Percentiles rank a stretch among this genome's conserved stretches.
Conservation (phyloP, 2,113 vertebrate genomes). For the Octodon degus region DNA sequence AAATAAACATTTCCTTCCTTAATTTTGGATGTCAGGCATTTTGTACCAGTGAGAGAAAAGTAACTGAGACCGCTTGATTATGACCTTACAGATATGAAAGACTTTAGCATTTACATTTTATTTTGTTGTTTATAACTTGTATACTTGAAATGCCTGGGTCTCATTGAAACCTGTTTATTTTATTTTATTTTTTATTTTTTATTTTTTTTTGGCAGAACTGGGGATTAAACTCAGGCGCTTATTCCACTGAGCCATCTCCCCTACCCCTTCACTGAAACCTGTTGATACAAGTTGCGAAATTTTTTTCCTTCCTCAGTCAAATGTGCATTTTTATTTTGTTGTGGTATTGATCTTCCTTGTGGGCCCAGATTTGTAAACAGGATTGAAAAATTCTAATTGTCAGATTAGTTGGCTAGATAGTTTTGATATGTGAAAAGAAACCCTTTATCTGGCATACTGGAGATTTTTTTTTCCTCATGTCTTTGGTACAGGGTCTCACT, state of each 20-base stretch:
- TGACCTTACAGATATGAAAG: slow-evolving; percentile 21
- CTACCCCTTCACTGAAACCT: not conserved
- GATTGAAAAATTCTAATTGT: slow-evolving; percentile 43
- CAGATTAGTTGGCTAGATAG: not conserved
- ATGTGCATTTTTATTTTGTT: slow-evolving; percentile 43
- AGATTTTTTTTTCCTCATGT: not conserved
- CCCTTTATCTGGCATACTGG: not conserved
- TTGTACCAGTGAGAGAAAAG: too few relatives aligned
- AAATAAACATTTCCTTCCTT: too few relatives aligned
- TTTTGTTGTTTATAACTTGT: not conserved
- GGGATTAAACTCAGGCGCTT: too few relatives aligned
- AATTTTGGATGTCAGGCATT: too few relatives aligned
- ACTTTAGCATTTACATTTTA: slow-evolving; percentile 30
- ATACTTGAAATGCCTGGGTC: slow-evolving; percentile 1
- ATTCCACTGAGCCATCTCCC: too few relatives aligned
- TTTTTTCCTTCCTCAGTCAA: not conserved
- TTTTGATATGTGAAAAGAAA: slow-evolving; percentile 21
- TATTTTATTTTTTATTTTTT: too few relatives aligned
- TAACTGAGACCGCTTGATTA: not conserved
- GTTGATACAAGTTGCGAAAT: not conserved
- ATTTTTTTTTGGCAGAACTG: too few relatives aligned
- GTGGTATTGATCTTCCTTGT: slow-evolving; percentile 20
- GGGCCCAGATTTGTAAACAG: slow-evolving; percentile 9
- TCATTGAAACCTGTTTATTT: slow-evolving; percentile 15
- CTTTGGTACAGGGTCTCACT: too few relatives aligned